A percentile compares a stretch with the other conserved stretches of the same genome.
phyloP scores from a whole-genome alignment of 2,888 invertebrate genomes.

The Mantis religiosa region DNA sequence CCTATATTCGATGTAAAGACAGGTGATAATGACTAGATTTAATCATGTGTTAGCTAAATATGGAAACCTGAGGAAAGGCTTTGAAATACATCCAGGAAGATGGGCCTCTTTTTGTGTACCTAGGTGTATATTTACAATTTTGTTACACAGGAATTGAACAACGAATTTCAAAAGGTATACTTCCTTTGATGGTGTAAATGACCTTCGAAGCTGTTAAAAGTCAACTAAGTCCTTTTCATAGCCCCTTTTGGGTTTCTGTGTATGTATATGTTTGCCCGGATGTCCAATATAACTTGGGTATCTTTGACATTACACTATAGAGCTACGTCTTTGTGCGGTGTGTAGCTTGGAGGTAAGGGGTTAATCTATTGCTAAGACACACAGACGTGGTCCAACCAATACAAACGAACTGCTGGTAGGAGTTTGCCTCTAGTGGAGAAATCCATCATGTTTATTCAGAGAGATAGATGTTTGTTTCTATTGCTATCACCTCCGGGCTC shows the following conservation, averaged over 20 bases:
- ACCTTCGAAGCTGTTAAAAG: background rate
- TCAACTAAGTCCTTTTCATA: background rate
- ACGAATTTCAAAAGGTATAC: background rate
- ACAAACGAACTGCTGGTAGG: background rate
- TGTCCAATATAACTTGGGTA: background rate
- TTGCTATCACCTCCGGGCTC: background rate
- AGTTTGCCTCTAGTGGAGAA: background rate
- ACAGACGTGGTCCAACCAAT: background rate
- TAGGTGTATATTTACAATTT: no score
- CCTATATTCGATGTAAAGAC: no score
- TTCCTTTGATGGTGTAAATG: background rate
- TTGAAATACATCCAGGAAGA: no score
- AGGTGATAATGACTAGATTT: no score
- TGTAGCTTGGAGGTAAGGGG: background rate
- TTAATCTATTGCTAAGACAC: background rate
- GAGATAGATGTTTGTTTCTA: slow-evolving; percentile 11
- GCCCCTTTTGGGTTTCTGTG: no score
- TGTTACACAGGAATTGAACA: no score
- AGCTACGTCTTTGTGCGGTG: background rate
- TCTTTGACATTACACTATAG: background rate
- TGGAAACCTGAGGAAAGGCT: no score
- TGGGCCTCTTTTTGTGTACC: no score
- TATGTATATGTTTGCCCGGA: background rate
- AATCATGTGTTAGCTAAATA: no score
- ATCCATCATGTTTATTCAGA: slow-evolving; percentile 8